Evolutionary conservation across 2,797 vertebrate genomes (phyloP), one percentile per base, ranked within the genome.

Genomic region (Coregonus suidteri): DNA sequence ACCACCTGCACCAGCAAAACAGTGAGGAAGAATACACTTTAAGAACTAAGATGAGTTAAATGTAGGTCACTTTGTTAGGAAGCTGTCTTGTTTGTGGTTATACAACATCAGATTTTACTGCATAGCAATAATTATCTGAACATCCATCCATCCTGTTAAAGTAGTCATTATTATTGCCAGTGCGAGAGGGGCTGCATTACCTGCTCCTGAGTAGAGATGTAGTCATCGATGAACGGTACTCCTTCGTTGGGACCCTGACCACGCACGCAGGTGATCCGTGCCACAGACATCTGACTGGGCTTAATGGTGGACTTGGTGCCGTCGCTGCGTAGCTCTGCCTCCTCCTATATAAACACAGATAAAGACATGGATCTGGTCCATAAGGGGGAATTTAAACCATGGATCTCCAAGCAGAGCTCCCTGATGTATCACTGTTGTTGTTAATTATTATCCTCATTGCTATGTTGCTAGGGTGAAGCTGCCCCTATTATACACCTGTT

Each of bases 251-350:
- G 90, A 7, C 98, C 98, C 91, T 99, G 98, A 4, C 98, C 98
- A 0, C 98, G 94, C 79, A 99, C 98, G 0, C 98, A 99, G 1
- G 97, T 99, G 90, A 99, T 99, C 84, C 98, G 93, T 71, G 98
- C 98, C 81, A 99, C 98, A 0, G 98, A 99, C 98, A 99, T 99
- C 93, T 99, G 98, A 85, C 98, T 99, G 86, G 98, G 97, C 82
- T 99, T 99, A 90, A 99, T 99, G 84, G 98, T 99, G 30, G 98
- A 99, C 88, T 99, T 99, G 88, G 98, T 99, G 64, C 98, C 98
- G 0, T 99, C 98, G 0, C 98, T 99, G 81, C 97, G 96, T 73
- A 99, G 94, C 86, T 99, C 98, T 0, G 98, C 98, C 90, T 99
- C 98, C 88, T 99, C 98, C 98, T 99, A 85, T 41, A 77, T 37